Evolutionary conservation across 2,888 invertebrate species (phyloP).

Genomic region (Lithophane semibrunnea): DNA sequence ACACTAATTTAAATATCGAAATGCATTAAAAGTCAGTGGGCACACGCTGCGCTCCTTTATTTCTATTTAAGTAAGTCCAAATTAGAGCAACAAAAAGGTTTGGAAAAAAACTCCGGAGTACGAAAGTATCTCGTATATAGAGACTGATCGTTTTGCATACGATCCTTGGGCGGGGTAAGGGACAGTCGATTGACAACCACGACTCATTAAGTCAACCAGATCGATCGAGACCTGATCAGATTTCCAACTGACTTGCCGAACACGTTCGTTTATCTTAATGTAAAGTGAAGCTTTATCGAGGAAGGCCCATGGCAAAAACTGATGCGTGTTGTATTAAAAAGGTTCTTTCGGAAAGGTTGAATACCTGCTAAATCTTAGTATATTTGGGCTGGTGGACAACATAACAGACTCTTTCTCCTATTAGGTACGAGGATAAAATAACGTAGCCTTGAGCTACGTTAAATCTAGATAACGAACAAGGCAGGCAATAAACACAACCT

Average conservation of each 20-base stretch:
- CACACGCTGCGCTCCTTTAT: slow-evolving; percentile 58
- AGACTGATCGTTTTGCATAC: slow-evolving; percentile 60
- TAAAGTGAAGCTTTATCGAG: slow-evolving; percentile 39
- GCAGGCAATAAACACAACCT: slow-evolving; percentile 19
- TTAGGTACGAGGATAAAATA: background rate
- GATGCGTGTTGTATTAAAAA: slow-evolving; percentile 13
- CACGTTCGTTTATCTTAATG: slow-evolving; percentile 63
- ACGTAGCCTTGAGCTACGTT: background rate
- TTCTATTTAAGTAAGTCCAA: slow-evolving; percentile 64
- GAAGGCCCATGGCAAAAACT: slow-evolving; percentile 8
- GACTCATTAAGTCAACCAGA: slow-evolving; percentile 78
- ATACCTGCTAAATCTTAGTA: background rate
- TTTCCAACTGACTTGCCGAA: slow-evolving; percentile 64
- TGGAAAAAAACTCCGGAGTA: slow-evolving; percentile 42
- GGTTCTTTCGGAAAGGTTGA: background rate
- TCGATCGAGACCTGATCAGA: slow-evolving; percentile 62
- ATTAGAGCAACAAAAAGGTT: slow-evolving; percentile 62
- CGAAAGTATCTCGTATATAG: slow-evolving; percentile 43
- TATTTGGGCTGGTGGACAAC: background rate
- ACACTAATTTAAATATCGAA: slow-evolving; percentile 64
- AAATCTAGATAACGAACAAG: background rate
- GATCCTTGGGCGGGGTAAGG: slow-evolving; percentile 59
- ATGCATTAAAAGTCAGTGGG: slow-evolving; percentile 61
- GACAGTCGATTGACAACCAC: slow-evolving; percentile 84
- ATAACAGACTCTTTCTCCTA: background rate